These are phyloP conservation scores for Apostichopus japonicus DNA, from an alignment of 35 echinoderm and acorn worm species.

Conservation along the genomic window DNA sequence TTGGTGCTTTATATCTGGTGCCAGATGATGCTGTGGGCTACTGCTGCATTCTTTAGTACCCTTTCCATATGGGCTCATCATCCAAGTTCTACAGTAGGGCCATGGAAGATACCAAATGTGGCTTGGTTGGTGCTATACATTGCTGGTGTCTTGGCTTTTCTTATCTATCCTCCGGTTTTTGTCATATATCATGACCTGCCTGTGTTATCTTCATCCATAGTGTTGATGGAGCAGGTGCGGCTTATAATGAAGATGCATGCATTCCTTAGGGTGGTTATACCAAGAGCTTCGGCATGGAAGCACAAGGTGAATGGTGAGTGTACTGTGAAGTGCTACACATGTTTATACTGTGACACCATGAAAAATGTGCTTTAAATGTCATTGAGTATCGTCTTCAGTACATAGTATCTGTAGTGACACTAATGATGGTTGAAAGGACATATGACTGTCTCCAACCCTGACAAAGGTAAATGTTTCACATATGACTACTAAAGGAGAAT, in stretches of 20 bases:
- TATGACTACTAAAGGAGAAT: no score
- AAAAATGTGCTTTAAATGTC: no score
- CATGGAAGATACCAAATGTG: slow-evolving; percentile 53
- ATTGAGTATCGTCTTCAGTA: no score
- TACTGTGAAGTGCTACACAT: background rate
- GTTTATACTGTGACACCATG: background rate
- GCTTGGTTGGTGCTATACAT: slow-evolving; percentile 83
- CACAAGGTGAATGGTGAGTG: slow-evolving; percentile 38
- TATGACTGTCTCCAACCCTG: no score
- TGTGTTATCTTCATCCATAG: slow-evolving; percentile 68
- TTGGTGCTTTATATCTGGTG: slow-evolving; percentile 88
- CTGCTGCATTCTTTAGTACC: slow-evolving; percentile 68
- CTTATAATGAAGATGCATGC: slow-evolving; percentile 93
- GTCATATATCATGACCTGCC: slow-evolving; percentile 75
- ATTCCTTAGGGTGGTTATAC: slow-evolving; percentile 83
- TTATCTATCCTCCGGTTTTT: slow-evolving; percentile 56
- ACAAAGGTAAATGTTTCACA: no score
- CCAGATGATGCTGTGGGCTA: slow-evolving; percentile 88
- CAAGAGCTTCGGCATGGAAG: slow-evolving; percentile 79
- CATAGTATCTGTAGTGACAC: background rate
- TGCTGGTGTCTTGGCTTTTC: slow-evolving; percentile 53
- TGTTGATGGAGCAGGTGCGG: slow-evolving; percentile 76
- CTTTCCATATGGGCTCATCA: slow-evolving; percentile 89
- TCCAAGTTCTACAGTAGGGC: slow-evolving; percentile 33
- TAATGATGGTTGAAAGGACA: background rate